A percentile compares a stretch with the other conserved stretches of the same genome.
Evolutionary conservation across 2,797 vertebrate species (phyloP).

Genomic region (Leptoclinus maculatus): DNA sequence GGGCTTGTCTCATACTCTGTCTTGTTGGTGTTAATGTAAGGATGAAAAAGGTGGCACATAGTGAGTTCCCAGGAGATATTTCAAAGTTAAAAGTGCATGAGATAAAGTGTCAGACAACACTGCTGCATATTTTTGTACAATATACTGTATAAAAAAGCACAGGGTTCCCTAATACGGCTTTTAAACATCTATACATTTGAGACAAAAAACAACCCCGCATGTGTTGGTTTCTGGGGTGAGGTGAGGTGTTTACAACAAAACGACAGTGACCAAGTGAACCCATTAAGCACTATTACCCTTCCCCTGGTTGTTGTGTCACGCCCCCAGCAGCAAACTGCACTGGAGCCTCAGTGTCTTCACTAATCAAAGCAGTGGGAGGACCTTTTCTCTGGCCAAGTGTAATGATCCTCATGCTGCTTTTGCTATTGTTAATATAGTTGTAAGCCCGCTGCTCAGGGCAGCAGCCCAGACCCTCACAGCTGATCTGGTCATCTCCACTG

Average conservation of each 20-base stretch:
- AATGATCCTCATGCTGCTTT: conserved; percentile 48
- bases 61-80: neutral
- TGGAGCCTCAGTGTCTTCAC: conserved; percentile 23
- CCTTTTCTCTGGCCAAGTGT: conserved; percentile 39
- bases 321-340: conserved; percentile 31
- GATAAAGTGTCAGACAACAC: neutral
- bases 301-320: conserved; percentile 23
- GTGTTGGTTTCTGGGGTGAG: conserved; percentile 18
- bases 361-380: conserved; percentile 53
- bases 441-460: conserved; percentile 27
- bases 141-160: conserved; percentile 8
- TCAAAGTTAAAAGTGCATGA: neutral
- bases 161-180: conserved; percentile 16
- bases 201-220: neutral
- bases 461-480: conserved; percentile 39
- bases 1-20: neutral
- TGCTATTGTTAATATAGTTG: conserved; percentile 33
- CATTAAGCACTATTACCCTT: conserved; percentile 19
- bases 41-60: neutral
- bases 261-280: conserved; percentile 29
- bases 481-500: conserved; percentile 63
- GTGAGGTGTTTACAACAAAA: conserved; percentile 20
- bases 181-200: neutral
- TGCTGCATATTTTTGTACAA: conserved; percentile 10
- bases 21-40: conserved; percentile 1